A percentile compares a stretch with the other conserved stretches of the same genome.
Conservation (phyloP, 2,113 vertebrate genomes). For the Ptychochromis oligacanthus region DNA sequence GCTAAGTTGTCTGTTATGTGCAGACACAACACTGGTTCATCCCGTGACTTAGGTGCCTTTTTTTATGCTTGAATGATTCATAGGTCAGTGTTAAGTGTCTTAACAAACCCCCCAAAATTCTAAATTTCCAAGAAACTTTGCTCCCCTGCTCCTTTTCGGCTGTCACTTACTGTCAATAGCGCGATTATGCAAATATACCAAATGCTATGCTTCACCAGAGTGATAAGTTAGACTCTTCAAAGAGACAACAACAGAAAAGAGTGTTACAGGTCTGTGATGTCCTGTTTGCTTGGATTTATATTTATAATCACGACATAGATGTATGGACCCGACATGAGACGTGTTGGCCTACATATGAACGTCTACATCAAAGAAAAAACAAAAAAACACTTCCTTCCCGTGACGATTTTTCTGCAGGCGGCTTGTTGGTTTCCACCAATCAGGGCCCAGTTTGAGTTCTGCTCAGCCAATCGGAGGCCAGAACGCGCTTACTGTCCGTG, state of each 20-base stretch:
- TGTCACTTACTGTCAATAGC: not conserved
- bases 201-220: not conserved
- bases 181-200: not conserved
- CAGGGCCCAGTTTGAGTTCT: not conserved
- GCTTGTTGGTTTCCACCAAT: constrained; percentile 51
- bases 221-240: not conserved
- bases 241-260: not conserved
- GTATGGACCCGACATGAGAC: not conserved
- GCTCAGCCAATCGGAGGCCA: constrained; percentile 60
- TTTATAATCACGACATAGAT: too few species aligned
- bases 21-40: too few species aligned
- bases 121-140: not conserved
- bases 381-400: constrained; percentile 61
- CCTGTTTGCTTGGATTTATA: not conserved
- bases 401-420: constrained; percentile 11
- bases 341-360: not conserved
- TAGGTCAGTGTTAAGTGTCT: too few species aligned
- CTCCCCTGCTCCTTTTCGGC: not conserved
- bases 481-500: constrained; percentile 32
- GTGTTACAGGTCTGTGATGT: not conserved
- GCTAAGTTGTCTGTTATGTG: too few species aligned
- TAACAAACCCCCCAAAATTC: not conserved
- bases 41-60: too few species aligned
- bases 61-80: too few species aligned
- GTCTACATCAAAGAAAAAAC: not conserved